Evolutionary conservation across 2,888 invertebrate genomes (phyloP).

Genomic region (Herminia tarsipennalis): DNA sequence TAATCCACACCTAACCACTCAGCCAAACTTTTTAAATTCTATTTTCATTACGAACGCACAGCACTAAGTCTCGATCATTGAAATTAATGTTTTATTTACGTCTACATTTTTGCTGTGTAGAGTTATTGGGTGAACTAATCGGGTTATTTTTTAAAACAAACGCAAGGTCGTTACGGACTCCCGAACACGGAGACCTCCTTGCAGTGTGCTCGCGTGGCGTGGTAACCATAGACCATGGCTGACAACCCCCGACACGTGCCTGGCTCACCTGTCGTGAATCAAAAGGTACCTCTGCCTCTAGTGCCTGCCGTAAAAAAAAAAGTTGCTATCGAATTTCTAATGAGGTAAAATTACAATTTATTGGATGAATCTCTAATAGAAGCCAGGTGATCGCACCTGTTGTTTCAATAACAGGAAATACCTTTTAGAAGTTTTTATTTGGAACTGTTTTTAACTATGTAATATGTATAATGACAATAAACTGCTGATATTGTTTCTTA

Average conservation of each 20-base stretch:
- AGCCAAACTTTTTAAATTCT: conserved; percentile 43
- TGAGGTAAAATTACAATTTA: neutral
- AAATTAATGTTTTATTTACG: conserved; percentile 50
- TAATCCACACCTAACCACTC: conserved; percentile 34
- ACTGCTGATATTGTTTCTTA: no score
- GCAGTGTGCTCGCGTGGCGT: conserved; percentile 4
- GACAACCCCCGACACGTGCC: conserved; percentile 28
- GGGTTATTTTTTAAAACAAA: conserved; percentile 16
- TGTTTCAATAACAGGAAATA: no score
- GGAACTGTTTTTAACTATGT: no score
- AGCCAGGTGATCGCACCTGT: neutral
- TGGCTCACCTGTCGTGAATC: conserved; percentile 43
- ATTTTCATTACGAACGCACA: conserved; percentile 39
- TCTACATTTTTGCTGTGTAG: conserved; percentile 41
- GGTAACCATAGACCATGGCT: conserved; percentile 5
- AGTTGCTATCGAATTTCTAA: neutral
- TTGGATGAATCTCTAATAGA: no score
- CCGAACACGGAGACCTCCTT: conserved; percentile 6
- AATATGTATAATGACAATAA: no score
- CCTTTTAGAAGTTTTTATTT: no score
- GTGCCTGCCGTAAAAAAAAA: neutral
- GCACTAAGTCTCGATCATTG: conserved; percentile 44
- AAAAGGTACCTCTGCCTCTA: neutral
- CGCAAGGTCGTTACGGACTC: conserved; percentile 41
- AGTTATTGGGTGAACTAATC: conserved; percentile 22